Evolutionary conservation across 2,797 vertebrate genomes (phyloP).

Genomic region (Tapirus indicus): DNA sequence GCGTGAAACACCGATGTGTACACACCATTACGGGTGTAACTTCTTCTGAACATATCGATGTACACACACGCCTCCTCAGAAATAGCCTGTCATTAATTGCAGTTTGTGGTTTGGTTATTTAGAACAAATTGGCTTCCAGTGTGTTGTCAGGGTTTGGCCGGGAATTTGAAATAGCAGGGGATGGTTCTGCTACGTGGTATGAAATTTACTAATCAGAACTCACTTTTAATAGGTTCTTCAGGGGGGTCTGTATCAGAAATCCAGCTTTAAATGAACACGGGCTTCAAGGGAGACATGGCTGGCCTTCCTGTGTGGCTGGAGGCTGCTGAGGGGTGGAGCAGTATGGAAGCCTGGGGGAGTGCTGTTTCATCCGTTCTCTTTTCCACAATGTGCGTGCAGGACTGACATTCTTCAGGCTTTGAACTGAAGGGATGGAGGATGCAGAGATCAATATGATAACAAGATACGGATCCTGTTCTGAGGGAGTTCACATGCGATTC

Average conservation of each 20-base stretch:
- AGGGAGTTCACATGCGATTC: not conserved
- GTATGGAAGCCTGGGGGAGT: too few relatives aligned
- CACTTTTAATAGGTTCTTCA: not conserved
- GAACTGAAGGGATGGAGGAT: not conserved
- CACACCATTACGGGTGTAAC: accelerated
- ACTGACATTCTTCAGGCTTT: accelerated
- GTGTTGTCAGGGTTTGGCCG: not conserved
- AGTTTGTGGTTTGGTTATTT: not conserved
- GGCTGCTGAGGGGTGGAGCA: accelerated
- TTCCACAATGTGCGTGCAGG: too few relatives aligned
- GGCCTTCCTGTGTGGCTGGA: accelerated
- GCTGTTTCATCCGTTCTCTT: not conserved
- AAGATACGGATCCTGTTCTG: not conserved
- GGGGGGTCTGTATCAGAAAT: not conserved
- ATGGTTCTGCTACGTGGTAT: not conserved
- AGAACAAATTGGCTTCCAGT: constrained; percentile 28
- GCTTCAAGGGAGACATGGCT: accelerated
- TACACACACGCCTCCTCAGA: accelerated
- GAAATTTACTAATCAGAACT: not conserved
- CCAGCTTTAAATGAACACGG: accelerated
- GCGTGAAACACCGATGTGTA: accelerated
- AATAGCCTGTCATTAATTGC: not conserved
- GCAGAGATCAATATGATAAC: not conserved
- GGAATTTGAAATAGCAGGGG: not conserved
- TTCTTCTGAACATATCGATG: not conserved